These are phyloP conservation scores for Xenus cinereus DNA, from an alignment of 2,113 vertebrate genomes.

Conservation along the genomic window DNA sequence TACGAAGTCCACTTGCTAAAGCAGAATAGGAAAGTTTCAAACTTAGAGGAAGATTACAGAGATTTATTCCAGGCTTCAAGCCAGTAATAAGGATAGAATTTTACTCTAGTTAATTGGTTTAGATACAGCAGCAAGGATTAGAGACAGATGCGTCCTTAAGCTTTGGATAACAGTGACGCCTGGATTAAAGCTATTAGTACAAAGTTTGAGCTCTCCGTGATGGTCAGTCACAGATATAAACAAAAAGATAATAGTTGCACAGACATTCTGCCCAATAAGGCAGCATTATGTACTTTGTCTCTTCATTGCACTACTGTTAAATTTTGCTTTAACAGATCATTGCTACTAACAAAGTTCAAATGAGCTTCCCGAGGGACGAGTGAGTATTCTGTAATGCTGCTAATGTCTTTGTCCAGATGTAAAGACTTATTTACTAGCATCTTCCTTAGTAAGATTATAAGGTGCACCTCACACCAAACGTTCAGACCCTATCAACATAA, in stretches of 20 bases:
- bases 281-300: not conserved
- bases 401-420: not conserved
- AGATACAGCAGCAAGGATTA: conserved; percentile 44
- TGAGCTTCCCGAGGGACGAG: not conserved
- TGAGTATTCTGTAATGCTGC: not conserved
- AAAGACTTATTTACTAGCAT: not conserved
- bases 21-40: not conserved
- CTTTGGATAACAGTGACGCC: not conserved
- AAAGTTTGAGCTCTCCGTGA: not conserved
- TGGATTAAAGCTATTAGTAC: not conserved
- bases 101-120: conserved; percentile 67
- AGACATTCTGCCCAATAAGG: not conserved
- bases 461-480: not conserved
- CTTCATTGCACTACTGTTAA: not conserved
- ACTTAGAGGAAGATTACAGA: conserved; percentile 6
- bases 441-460: not conserved
- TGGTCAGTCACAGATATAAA: not conserved
- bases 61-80: conserved; percentile 27
- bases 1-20: not conserved
- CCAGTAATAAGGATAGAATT: conserved; percentile 47
- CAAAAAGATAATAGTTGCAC: not conserved
- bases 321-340: not conserved
- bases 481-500: not conserved
- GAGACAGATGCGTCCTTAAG: conserved; percentile 32
- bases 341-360: not conserved